Base-by-base conservation (phyloP, 2,113 vertebrate species). In the Pholis gunnellus region DNA sequence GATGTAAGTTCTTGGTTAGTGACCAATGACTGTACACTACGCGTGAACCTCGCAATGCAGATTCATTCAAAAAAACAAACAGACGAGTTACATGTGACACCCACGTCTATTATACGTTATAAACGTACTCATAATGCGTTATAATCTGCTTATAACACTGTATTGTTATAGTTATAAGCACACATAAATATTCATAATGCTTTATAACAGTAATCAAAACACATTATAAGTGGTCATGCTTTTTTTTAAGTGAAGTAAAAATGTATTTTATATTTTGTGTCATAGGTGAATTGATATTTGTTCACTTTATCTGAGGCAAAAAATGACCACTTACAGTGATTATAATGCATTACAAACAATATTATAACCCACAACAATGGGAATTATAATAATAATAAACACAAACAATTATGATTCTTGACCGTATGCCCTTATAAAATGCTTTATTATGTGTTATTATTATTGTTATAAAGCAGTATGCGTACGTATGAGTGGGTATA, bases 21-120 rank as follows among this genome's bases (percentile, higher is more conserved):
- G 57, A 1, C 38, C 15, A 11, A 0, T 73, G 29, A 15, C 2
- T 15, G 68, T 38, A 4, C 22, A 5, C 14, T 17, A 1, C 36
- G 50, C 73, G 13, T 69, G 22, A 22, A 22, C n/a, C 2, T 34
- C 40, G 20, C 27, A 40, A n/a, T 54, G 17, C 27, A 67, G 10
- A 36, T 13, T 25, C 6, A 54, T 60, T 22, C 22, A 50, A 36
- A 36, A 0, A 2, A 22, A 29, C 0, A 1, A 0, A 9, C 2
- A 2, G 11, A 50, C 7, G 18, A 6, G 48, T 50, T 50, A 20
- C 17, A 50, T 20, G 48, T 52, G 7, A 54, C 20, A 54, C 50
- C 20, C 50, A 9, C 9, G 22, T 54, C 22, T 54, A n/a, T 11
- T n/a, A 22, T 25, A 54, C 22, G 25, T 54, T 10, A 54, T 54